A percentile compares a stretch with the other conserved stretches of the same genome.
Conservation (phyloP, 2,113 vertebrate genomes). For the Sapajus apella region DNA sequence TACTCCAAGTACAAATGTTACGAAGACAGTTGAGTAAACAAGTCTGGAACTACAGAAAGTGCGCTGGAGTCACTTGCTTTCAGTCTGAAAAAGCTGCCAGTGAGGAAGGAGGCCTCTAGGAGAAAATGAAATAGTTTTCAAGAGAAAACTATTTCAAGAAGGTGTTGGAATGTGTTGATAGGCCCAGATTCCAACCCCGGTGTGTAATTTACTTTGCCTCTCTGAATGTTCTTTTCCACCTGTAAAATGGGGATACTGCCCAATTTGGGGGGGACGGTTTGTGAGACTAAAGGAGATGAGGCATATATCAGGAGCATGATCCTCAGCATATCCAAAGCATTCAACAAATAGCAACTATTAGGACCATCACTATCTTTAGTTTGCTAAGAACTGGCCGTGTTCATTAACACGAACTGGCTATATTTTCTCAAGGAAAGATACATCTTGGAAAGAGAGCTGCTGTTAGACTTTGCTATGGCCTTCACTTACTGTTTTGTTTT, state of each 20-base stretch:
- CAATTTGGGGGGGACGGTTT: not conserved
- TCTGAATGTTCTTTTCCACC: not conserved
- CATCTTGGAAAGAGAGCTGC: not conserved
- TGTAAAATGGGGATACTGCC: not conserved
- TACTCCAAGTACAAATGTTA: not conserved
- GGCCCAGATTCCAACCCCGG: not conserved
- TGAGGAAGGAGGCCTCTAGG: not conserved
- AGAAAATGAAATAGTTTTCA: not conserved
- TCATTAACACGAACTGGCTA: not conserved
- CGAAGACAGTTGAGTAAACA: not conserved
- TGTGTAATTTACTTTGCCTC: not conserved
- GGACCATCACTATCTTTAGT: not conserved
- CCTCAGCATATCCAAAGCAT: not conserved
- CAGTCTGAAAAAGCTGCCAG: not conserved
- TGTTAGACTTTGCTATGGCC: not conserved
- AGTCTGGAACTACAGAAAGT: not conserved
- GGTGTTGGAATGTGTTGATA: not conserved
- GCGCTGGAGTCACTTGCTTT: not conserved
- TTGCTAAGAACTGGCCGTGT: not conserved
- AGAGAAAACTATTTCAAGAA: not conserved
- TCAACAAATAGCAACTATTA: not conserved
- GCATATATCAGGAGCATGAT: not conserved
- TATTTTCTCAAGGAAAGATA: conserved; percentile 7
- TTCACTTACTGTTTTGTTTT: not conserved
- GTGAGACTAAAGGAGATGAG: not conserved